Evolutionary conservation across 2,888 invertebrate genomes (phyloP).

Genomic region (Tenodera sinensis): DNA sequence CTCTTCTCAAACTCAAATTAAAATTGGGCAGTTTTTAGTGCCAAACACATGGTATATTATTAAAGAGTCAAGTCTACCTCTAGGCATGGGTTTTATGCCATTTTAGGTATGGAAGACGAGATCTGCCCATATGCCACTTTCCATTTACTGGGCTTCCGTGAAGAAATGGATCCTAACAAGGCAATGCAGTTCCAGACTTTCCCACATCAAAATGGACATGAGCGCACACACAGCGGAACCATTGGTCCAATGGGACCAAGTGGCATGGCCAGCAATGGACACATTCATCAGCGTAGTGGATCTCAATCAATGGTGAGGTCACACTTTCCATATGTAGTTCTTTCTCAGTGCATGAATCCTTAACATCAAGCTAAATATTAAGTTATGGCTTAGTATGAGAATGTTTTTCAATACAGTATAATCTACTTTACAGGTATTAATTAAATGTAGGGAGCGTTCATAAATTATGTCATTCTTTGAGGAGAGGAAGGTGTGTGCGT

Average conservation of each 20-base stretch:
- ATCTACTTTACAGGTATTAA: too few species aligned
- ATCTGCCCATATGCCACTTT: conserved; percentile 96
- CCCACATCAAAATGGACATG: conserved; percentile 65
- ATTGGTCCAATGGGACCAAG: conserved; percentile 68
- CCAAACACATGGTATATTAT: not conserved
- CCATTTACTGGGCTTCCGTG: conserved; percentile 91
- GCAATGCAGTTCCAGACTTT: conserved; percentile 86
- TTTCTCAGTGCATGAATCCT: not conserved
- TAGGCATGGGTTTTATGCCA: conserved; percentile 10
- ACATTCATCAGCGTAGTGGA: conserved; percentile 78
- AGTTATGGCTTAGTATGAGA: too few species aligned
- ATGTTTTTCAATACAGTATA: too few species aligned
- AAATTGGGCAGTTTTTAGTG: not conserved
- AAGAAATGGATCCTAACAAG: conserved; percentile 91
- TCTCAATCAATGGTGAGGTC: conserved; percentile 79
- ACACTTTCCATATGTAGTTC: not conserved
- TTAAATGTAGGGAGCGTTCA: too few species aligned
- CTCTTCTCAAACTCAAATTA: not conserved
- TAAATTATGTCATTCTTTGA: too few species aligned
- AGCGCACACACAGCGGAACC: conserved; percentile 72
- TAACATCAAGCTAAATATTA: not conserved
- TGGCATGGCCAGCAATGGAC: conserved; percentile 65
- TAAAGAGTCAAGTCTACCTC: conserved; percentile 15
- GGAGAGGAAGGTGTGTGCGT: too few species aligned
- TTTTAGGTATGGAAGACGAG: conserved; percentile 88